These are phyloP conservation scores for Hypsibius dujardini DNA, from an alignment of 1,140 invertebrate species.

Conservation along the genomic window DNA sequence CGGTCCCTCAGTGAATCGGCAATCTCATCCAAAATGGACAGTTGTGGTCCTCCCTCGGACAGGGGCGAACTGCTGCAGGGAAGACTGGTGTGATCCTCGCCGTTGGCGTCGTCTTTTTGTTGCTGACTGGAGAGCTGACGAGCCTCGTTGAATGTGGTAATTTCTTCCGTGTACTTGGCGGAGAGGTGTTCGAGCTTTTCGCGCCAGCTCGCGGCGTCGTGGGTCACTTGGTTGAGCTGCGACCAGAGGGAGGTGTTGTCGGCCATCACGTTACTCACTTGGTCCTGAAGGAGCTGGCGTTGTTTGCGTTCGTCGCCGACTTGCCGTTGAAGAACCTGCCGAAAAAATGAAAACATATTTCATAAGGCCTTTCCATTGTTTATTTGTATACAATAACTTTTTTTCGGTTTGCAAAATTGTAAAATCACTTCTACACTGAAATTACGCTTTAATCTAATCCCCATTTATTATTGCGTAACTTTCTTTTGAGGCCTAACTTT, in stretches of 20 bases:
- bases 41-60: neutral
- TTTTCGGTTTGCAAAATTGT: too few relatives aligned
- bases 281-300: neutral
- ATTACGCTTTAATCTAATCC: too few relatives aligned
- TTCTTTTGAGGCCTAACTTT: too few relatives aligned
- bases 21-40: slow-evolving; percentile 16
- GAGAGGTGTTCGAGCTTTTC: slow-evolving; percentile 12
- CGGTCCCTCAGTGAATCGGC: slow-evolving; percentile 7
- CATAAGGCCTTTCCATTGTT: too few relatives aligned
- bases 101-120: neutral
- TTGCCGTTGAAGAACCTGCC: slow-evolving; percentile 5
- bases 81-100: neutral
- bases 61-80: neutral
- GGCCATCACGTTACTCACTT: neutral
- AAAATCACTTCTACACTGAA: too few relatives aligned
- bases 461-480: too few relatives aligned
- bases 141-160: neutral
- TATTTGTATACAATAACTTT: too few relatives aligned
- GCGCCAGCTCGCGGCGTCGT: slow-evolving; percentile 2
- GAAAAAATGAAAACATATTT: too few relatives aligned
- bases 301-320: slow-evolving; percentile 15
- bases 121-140: neutral
- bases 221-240: slow-evolving; percentile 8
- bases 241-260: slow-evolving; percentile 15
- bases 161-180: slow-evolving; percentile 1